phyloP scores from a whole-genome alignment of 2,797 vertebrate genomes.

The Varecia variegata region DNA sequence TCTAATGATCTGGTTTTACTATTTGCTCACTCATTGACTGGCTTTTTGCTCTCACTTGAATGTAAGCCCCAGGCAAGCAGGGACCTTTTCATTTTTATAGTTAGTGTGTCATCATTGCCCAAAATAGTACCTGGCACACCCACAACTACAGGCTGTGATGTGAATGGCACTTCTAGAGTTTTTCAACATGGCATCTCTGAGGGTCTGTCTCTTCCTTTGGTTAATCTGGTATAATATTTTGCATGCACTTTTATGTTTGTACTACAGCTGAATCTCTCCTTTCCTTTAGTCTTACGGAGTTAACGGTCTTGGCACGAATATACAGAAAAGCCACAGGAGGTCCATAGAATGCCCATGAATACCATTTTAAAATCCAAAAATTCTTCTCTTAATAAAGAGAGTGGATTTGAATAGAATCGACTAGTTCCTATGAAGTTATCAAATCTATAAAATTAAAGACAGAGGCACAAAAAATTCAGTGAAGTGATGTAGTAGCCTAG shows the following conservation, averaged over 20 bases:
- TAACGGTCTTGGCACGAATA: not conserved
- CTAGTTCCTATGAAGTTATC: not conserved
- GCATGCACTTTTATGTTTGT: not conserved
- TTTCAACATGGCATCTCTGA: not conserved
- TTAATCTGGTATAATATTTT: not conserved
- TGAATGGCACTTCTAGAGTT: not conserved
- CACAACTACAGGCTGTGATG: not conserved
- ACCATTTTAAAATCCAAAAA: not conserved
- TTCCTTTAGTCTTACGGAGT: not conserved
- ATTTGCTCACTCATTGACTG: not conserved
- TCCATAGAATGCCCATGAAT: not conserved
- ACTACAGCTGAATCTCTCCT: not conserved
- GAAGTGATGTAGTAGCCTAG: not conserved
- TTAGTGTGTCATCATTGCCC: not conserved
- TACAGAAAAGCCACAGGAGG: not conserved
- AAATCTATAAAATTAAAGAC: not conserved
- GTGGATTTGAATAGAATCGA: not conserved
- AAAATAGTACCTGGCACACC: not conserved
- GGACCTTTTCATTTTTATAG: not conserved
- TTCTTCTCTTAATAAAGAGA: not conserved
- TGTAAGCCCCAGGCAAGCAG: not conserved
- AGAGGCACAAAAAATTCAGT: not conserved
- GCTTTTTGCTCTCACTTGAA: not conserved
- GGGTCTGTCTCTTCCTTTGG: not conserved
- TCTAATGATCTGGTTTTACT: not conserved